A percentile compares a stretch with the other conserved stretches of the same genome.
phyloP scores from a whole-genome alignment of 2,797 vertebrate genomes.

The Schizopygopsis malacanthus region DNA sequence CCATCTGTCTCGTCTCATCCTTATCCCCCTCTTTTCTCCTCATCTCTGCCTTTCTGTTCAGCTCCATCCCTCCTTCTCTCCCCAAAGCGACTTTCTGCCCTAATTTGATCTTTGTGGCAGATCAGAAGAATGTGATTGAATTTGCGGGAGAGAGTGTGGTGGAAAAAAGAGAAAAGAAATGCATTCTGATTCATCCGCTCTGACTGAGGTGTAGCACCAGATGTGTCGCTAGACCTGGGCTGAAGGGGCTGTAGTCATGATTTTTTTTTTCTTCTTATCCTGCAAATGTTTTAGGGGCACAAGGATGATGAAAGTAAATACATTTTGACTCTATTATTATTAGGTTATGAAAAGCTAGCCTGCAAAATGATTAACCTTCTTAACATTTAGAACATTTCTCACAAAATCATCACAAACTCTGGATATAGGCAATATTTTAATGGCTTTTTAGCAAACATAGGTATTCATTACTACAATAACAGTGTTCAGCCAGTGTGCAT shows the following conservation, averaged over 20 bases:
- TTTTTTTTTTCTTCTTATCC: neutral
- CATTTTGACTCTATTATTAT: slow-evolving; percentile 26
- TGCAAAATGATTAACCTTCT: neutral
- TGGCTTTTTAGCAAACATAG: slow-evolving; percentile 6
- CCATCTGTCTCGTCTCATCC: slow-evolving; percentile 23
- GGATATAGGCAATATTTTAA: slow-evolving; percentile 2
- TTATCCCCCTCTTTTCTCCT: slow-evolving; percentile 60
- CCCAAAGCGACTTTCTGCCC: slow-evolving; percentile 59
- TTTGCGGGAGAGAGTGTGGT: slow-evolving; percentile 54
- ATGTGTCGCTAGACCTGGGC: slow-evolving; percentile 40
- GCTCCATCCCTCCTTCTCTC: slow-evolving; percentile 60
- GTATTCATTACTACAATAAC: neutral
- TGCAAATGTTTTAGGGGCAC: slow-evolving; percentile 8
- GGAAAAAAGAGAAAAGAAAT: slow-evolving; percentile 51
- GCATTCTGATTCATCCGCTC: slow-evolving; percentile 57
- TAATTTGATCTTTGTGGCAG: slow-evolving; percentile 62
- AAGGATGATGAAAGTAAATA: slow-evolving; percentile 10
- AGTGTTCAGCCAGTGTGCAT: neutral
- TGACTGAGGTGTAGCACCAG: slow-evolving; percentile 46
- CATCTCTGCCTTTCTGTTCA: slow-evolving; percentile 48
- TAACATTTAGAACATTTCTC: slow-evolving; percentile 19
- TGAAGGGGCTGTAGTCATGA: slow-evolving; percentile 10
- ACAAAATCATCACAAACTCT: neutral
- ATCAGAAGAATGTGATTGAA: slow-evolving; percentile 63
- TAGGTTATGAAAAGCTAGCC: slow-evolving; percentile 13